These are phyloP conservation scores for Kryptolebias ocellatus DNA, from an alignment of 2,797 vertebrate species.

Conservation along the genomic window DNA sequence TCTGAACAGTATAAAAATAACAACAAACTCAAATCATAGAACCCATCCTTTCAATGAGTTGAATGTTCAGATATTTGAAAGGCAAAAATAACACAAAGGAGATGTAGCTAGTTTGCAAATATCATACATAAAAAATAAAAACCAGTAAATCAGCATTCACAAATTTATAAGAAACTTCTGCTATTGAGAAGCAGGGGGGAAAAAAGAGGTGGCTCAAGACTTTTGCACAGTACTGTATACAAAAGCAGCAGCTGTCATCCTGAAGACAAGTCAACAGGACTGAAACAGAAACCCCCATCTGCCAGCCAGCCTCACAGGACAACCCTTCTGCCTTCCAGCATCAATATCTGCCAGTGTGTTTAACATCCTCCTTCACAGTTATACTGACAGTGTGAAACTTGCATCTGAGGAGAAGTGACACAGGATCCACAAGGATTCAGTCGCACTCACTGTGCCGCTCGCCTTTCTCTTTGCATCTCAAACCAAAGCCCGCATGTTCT, in stretches of 20 bases:
- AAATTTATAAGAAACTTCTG: background rate
- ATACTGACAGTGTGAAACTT: constrained; percentile 50
- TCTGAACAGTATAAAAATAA: too few species aligned
- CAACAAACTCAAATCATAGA: too few species aligned
- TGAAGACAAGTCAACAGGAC: constrained; percentile 14
- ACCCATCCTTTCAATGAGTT: too few species aligned
- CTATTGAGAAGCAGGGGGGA: background rate
- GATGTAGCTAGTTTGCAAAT: too few species aligned
- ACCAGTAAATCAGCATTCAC: too few species aligned
- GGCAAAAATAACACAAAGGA: too few species aligned
- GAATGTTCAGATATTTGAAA: too few species aligned
- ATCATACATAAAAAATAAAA: too few species aligned
- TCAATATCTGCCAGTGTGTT: constrained; percentile 31
- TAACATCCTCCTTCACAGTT: constrained; percentile 38
- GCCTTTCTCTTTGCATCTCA: constrained; percentile 54
- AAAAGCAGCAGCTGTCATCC: constrained; percentile 19
- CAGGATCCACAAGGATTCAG: constrained; percentile 42
- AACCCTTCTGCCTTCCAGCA: constrained; percentile 29
- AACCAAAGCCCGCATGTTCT: constrained; percentile 50
- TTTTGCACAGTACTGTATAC: background rate
- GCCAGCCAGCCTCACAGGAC: constrained; percentile 25
- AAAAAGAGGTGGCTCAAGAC: background rate
- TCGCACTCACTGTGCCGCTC: constrained; percentile 31
- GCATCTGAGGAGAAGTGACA: constrained; percentile 42
- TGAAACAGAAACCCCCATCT: constrained; percentile 22